Evolutionary conservation across 2,888 invertebrate genomes (phyloP), one percentile per base, ranked within the genome.

Genomic region (Ennomos erosarius): DNA sequence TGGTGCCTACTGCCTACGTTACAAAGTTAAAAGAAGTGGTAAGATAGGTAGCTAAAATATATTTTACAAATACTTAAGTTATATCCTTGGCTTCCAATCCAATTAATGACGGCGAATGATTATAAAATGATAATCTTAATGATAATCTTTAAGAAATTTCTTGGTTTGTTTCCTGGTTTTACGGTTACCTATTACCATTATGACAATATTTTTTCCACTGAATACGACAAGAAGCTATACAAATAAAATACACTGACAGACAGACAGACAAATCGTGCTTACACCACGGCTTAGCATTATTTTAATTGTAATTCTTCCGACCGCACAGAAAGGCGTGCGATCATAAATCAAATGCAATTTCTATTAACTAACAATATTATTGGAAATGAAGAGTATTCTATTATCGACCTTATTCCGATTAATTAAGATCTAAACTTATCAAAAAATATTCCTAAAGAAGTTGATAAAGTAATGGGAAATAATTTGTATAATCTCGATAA

Each of bases 321-420:
- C 70, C 68, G 68, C 73, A 75, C 73, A 71, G 75, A 71, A 67
- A 60, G 62, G 58, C 70, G 69, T 69, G 60, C 58, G 56, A 71
- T 67, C 70, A 73, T 76, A 78, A 80, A 80, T 78, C 78, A 74
- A 78, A 75, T 74, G 68, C 69, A 71, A 71, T 74, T 73, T 71
- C 73, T 73, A 73, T 69, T 67, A 70, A 60, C 64, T 50, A 64
- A 67, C 64, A 58, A 60, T 59, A 34, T 42, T 45, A 3, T 16
- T 34, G 38, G 11, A 44, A 52, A 35, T 49, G 33, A 33, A 51
- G 37, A 55, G 47, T 11, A 50, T 47, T 34, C 33, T 34, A 11
- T 34, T 34, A 16, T 38, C 39, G 33, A 40, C 46, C 42, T 16
- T 54, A 54, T 36, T 45, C 3, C 40, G 0, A 11, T 50, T 34